A percentile compares a stretch with the other conserved stretches of the same genome.
Evolutionary conservation across 1,140 invertebrate genomes (phyloP).

Genomic region (Camponotus vicinus): DNA sequence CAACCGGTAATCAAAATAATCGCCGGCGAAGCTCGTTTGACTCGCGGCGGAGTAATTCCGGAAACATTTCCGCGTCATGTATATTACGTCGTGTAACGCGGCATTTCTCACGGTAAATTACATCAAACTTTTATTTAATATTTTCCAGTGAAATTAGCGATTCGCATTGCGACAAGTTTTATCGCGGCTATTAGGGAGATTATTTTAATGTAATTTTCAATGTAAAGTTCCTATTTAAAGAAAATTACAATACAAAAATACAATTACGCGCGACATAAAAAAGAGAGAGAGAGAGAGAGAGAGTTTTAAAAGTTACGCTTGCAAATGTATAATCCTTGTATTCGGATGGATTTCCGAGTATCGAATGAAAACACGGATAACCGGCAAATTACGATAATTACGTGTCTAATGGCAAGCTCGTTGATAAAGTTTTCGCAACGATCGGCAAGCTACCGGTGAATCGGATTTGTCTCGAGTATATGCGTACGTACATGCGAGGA

Average conservation of each 20-base stretch:
- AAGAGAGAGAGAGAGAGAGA: too few species aligned
- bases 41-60: conserved; percentile 42
- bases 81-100: neutral
- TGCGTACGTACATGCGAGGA: conserved; percentile 1
- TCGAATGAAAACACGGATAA: too few species aligned
- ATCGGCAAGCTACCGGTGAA: neutral
- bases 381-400: conserved; percentile 11
- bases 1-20: conserved; percentile 62
- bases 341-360: too few species aligned
- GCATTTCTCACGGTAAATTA: conserved; percentile 22
- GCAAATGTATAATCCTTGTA: neutral
- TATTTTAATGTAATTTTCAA: conserved; percentile 19
- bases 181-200: neutral
- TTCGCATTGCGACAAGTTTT: conserved; percentile 20
- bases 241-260: too few species aligned
- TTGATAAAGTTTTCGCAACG: conserved; percentile 16
- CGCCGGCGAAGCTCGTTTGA: conserved; percentile 31
- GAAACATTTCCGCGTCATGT: conserved; percentile 22
- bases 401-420: conserved; percentile 1
- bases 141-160: conserved; percentile 42
- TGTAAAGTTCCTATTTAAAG: neutral
- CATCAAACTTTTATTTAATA: conserved; percentile 45
- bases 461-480: neutral
- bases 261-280: neutral
- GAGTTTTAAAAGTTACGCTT: neutral